Base-by-base conservation (phyloP, 2,797 vertebrate species). In the Sphenodon punctatus region DNA sequence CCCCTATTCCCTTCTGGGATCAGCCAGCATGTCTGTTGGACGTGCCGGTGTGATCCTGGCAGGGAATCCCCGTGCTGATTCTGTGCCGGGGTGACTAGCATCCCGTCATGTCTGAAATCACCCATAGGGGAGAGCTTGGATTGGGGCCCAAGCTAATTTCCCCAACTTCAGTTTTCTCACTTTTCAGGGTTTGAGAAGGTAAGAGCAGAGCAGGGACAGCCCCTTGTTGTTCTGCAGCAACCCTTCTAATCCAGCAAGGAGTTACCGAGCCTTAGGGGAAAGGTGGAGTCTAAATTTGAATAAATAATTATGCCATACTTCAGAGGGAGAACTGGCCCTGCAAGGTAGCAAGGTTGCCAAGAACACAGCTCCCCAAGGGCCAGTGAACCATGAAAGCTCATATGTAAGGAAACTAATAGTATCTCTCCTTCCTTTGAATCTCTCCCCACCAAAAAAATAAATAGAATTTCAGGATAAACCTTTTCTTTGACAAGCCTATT, bases 341-440 rank as follows among this genome's bases (percentile, higher is more conserved):
- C 0, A 4, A 41, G 13, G 51, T 42, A 72, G 79, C 56, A 68
- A 65, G 85, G 51, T 1, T 38, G 82, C 64, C 78, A n/a, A 85
- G 30, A 45, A 17, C 16, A 14, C 34, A 70, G 60, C 87, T 83
- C 82, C 85, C 85, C 85, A 90, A 66, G 67, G 89, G 67, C 64
- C 79, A 84, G 34, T 0, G 30, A 87, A 82, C 51, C 72, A 39
- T 38, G 34, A 84, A 78, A 75, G 38, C 22, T 78, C 80, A 78
- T 64, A 78, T 67, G 43, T 67, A 76, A 60, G 32, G 55, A 9
- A 9, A 10, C 15, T 27, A 38, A 61, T 25, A 61, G 38, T n/a
- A n/a, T n/a, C n/a, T n/a, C n/a, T n/a, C n/a, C n/a, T n/a, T n/a
- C n/a, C n/a, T n/a, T n/a, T n/a, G n/a, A n/a, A 41, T 67, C 68